Conservation (phyloP, 2,888 invertebrate genomes). For the Aphodius granarius region DNA sequence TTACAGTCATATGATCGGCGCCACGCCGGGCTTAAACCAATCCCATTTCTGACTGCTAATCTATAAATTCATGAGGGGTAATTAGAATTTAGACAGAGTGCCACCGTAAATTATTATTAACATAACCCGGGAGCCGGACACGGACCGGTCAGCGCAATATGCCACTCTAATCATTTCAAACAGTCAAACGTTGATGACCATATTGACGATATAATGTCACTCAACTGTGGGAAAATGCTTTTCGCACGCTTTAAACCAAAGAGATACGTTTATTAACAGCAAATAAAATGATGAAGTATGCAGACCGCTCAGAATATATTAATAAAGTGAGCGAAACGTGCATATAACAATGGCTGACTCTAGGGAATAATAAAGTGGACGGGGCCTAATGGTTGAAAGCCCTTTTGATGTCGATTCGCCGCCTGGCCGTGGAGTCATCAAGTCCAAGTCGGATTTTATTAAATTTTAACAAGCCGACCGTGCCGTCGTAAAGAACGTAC, state of each 20-base stretch:
- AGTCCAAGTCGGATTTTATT: not conserved
- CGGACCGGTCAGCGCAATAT: constrained; percentile 20
- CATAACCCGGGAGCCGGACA: constrained; percentile 12
- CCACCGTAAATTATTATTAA: constrained; percentile 28
- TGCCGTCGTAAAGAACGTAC: not conserved
- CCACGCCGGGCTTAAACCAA: constrained; percentile 18
- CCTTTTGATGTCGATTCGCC: not conserved
- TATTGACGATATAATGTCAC: not conserved
- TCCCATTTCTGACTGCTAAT: constrained; percentile 27
- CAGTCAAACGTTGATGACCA: not conserved
- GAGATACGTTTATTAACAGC: not conserved
- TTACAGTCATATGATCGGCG: constrained; percentile 34
- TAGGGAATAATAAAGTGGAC: not conserved
- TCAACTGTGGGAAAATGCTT: not conserved
- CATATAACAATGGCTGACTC: not conserved
- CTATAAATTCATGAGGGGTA: constrained; percentile 32
- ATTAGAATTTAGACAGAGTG: constrained; percentile 26
- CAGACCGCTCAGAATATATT: not conserved
- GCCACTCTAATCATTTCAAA: constrained; percentile 21
- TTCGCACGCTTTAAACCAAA: no score
- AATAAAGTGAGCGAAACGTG: not conserved
- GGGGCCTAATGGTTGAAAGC: not conserved
- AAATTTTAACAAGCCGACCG: not conserved
- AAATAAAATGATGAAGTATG: not conserved
- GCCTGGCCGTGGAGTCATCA: not conserved